Evolutionary conservation across 2,797 vertebrate genomes (phyloP), one percentile per base, ranked within the genome.

Genomic region (Phaenicophaeus curvirostris): DNA sequence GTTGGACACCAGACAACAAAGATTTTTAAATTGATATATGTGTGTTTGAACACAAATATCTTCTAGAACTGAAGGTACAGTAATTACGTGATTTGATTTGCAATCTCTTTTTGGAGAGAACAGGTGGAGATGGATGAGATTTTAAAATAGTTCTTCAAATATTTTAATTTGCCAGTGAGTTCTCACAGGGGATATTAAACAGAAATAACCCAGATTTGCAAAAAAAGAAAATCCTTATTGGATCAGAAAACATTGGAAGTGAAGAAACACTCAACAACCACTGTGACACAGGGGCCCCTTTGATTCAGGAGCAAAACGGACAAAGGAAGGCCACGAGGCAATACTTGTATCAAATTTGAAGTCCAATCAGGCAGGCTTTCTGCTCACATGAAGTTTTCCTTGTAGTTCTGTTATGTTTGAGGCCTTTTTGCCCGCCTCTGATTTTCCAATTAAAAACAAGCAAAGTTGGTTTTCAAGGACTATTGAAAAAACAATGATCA

Each of bases 121-220:
- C 19, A 89, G 73, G 67, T 33, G 21, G 19, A 59, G 20, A 62
- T 75, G 14, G 14, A 25, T 39, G 5, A 57, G 25, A 62, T 67
- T 57, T 61, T 46, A 62, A 90, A 87, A 66, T 82, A 61, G 31
- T 82, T 82, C 37, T 88, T 88, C 15, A 82, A 85, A 65, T 73
- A 58, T 11, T 48, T 83, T 48, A 30, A 25, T 77, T 85, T 74
- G 31, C 20, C 39, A 82, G 27, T 39, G 42, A 90, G 23, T 35
- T 18, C 15, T 57, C 27, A 74, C 15, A 77, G 42, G 54, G 75
- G 39, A 6, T 13, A 59, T n/a, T n/a, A n/a, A n/a, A n/a, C n/a
- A n/a, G 33, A 74, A 74, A 44, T 54, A 63, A 90, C 14, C 20
- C 30, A 78, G 23, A 44, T 58, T 39, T 58, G 12, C 78, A 87